Evolutionary conservation across 2,888 invertebrate genomes (phyloP).

Genomic region (Troides oblongomaculatus): DNA sequence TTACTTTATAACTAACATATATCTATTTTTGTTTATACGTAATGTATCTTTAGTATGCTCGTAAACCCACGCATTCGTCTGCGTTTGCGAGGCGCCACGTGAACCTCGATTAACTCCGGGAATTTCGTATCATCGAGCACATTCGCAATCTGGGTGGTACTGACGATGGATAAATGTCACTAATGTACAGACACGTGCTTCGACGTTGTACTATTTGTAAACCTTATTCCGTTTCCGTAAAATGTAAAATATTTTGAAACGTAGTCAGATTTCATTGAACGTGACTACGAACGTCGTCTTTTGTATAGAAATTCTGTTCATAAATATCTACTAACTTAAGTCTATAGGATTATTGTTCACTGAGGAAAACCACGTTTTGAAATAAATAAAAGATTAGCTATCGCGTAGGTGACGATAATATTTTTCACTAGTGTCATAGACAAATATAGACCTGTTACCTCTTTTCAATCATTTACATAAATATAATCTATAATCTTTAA

Average conservation of each 20-base stretch:
- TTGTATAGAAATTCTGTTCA: not conserved
- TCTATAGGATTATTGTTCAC: not conserved
- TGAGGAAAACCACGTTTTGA: no score
- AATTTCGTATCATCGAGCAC: slow-evolving; percentile 14
- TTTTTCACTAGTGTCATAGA: no score
- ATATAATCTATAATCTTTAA: not conserved
- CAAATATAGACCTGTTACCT: no score
- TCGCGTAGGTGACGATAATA: no score
- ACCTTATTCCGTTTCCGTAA: not conserved
- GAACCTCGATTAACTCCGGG: slow-evolving; percentile 15
- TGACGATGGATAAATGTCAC: slow-evolving; percentile 7
- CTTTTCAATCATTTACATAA: not conserved
- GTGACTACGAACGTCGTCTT: not conserved
- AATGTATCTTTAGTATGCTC: slow-evolving; percentile 2
- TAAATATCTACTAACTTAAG: not conserved
- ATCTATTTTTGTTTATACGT: not conserved
- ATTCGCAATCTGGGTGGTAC: slow-evolving; percentile 23
- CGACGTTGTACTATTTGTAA: not conserved
- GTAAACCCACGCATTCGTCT: slow-evolving; percentile 38
- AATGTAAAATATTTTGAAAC: not conserved
- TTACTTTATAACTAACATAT: not conserved
- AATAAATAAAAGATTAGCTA: no score
- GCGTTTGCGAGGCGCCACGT: slow-evolving; percentile 35
- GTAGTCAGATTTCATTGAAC: not conserved
- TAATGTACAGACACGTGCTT: slow-evolving; percentile 1